Conservation (phyloP, 2,113 vertebrate species). For the Pelusios castaneus region DNA sequence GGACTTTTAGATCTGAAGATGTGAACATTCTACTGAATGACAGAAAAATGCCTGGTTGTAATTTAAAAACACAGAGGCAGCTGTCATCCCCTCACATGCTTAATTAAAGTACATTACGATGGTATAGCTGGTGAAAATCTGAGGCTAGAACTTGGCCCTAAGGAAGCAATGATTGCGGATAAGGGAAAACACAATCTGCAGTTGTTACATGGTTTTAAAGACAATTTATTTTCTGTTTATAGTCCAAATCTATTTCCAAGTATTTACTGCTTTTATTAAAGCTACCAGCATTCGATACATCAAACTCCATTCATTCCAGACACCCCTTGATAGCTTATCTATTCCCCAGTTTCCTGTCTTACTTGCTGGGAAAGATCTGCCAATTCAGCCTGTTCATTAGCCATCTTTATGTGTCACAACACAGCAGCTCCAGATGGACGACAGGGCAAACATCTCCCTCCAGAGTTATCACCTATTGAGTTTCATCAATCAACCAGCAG, state of each 20-base stretch:
- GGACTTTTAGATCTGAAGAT: neutral
- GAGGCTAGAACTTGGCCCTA: slow-evolving; percentile 1
- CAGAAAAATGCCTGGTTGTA: neutral
- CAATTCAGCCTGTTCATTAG: slow-evolving; percentile 68
- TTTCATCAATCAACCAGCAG: slow-evolving; percentile 79
- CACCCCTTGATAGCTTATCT: slow-evolving; percentile 52
- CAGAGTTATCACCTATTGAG: slow-evolving; percentile 63
- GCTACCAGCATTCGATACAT: slow-evolving; percentile 21
- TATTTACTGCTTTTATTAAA: slow-evolving; percentile 36
- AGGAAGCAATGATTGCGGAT: neutral
- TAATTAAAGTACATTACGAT: slow-evolving; percentile 26
- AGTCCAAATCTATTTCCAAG: neutral
- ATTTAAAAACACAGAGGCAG: slow-evolving; percentile 27
- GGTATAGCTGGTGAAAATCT: neutral
- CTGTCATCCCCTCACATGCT: neutral
- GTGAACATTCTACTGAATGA: neutral
- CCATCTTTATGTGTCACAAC: slow-evolving; percentile 65
- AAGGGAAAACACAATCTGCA: neutral
- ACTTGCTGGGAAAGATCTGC: slow-evolving; percentile 52
- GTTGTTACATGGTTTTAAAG: neutral
- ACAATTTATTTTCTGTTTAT: neutral
- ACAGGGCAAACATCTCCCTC: slow-evolving; percentile 72
- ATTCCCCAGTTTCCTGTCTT: slow-evolving; percentile 55
- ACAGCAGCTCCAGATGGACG: slow-evolving; percentile 81
- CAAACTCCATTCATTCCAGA: slow-evolving; percentile 56